Base-by-base conservation (phyloP, 35 echinoderm and acorn worm species). In the Heliocidaris tuberculata region DNA sequence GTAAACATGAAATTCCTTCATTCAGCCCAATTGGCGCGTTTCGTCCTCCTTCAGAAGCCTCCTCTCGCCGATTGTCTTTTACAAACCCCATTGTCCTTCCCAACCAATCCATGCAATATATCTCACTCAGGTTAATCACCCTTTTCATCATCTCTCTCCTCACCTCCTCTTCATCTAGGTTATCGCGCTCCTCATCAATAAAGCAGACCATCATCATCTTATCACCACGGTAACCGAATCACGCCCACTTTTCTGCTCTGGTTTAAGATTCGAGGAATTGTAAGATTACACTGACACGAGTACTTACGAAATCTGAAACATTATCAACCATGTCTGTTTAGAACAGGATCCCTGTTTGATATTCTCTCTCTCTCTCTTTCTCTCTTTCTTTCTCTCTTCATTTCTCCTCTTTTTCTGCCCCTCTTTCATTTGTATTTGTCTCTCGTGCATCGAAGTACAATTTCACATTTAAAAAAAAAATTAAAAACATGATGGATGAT, bases 161-260 rank as follows among this genome's bases (percentile, higher is more conserved):
- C 87, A 89, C 87, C 87, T 89, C 87, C 87, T 89, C 87, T 89
- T 89, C 87, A 89, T 48, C 47, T 89, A 16, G 31, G 31, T 89
- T 89, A 89, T 89, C 87, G 87, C 87, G 16, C 47, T 89, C 87
- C 32, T 89, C 31, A 89, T 89, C 87, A 47, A 89, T 31, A 47
- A 47, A 47, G 87, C 87, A 89, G 29, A 32, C 31, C 47, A 89
- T 15, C 87, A 48, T 89, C 31, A 47, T 89, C 87, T 47, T 30
- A 32, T 89, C 31, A 42, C 31, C 87, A 89, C 31, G 87, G 31
- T 47, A 7, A 78, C 65, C 65, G 19, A 78, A 78, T 78, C 65
- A 27, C 65, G 65, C 27, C 21, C 19, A 27, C 61, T 71, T 27
- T 78, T 19, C 27, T 78, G 19, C 27, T 78, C 65, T 78, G 65